Base-by-base conservation (phyloP, 2,888 invertebrate genomes). In the Apamea anceps region DNA sequence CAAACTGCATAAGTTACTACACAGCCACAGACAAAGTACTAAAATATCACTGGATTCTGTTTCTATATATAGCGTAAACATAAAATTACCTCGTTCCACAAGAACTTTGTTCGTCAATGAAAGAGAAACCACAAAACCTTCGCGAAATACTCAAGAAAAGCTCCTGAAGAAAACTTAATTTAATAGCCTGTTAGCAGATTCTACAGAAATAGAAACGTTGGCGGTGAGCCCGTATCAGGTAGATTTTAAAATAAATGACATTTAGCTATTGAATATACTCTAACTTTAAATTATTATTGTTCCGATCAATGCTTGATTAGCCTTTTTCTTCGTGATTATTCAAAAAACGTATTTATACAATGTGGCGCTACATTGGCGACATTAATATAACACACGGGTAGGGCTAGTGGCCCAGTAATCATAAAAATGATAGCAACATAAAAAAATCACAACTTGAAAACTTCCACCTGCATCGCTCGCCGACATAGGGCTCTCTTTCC, bases 111-210 rank as follows among this genome's bases (percentile, higher is more conserved):
- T 48, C 21, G 8, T 12, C 3, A 48, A 5, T 25, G 18, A 54
- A 74, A 51, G 28, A 18, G 25, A 74, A 84, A 42, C 72, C 63
- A 28, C 63, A 54, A 13, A 72, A 85, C 21, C 15, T 45, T 25
- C 1, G n/a, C 32, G 21, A 63, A 75, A 57, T 79, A 63, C 6
- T 32, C 5, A 68, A 37, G 48, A 28, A 37, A 62, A 79, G 57
- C 13, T 32, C 28, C 37, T 66, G 75, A 60, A 63, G 71, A 48
- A 48, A 48, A n/a, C 63, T 72, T 72, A 82, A 70, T 57, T 82
- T 18, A 73, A 73, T 54, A 37, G 42, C 28, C 3, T 60, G 13
- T 63, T 71, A 21, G 37, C 25, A 12, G 13, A 25, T 60, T 13
- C 57, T 18, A 68, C 12, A 48, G 18, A 51, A 45, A 32, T 28